Percentiles rank a stretch among this genome's conserved stretches.
Conservation (phyloP, 2,113 vertebrate genomes). For the Etheostoma cragini region DNA sequence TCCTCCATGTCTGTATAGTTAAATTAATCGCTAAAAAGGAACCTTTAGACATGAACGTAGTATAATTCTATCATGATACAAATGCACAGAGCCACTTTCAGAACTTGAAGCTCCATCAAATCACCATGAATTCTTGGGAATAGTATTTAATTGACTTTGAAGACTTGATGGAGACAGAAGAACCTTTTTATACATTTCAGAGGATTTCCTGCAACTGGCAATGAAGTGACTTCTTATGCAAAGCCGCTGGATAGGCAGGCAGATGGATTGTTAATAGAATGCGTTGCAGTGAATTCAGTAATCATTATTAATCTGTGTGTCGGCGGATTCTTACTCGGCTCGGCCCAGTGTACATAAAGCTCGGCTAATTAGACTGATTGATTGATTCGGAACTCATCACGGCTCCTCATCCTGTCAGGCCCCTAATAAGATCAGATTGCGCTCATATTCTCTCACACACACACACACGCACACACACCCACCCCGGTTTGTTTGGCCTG, state of each 20-base stretch:
- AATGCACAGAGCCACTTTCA: slow-evolving; percentile 7
- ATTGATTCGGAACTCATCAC: slow-evolving; percentile 77
- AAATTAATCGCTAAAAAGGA: not conserved
- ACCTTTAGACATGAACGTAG: not conserved
- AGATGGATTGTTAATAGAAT: slow-evolving; percentile 78
- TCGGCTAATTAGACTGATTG: slow-evolving; percentile 82
- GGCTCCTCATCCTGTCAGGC: slow-evolving; percentile 70
- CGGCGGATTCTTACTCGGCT: slow-evolving; percentile 71
- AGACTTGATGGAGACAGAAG: slow-evolving; percentile 43
- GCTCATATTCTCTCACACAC: slow-evolving; percentile 50
- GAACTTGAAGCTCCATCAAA: slow-evolving; percentile 43
- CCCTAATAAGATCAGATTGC: slow-evolving; percentile 77
- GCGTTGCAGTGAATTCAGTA: slow-evolving; percentile 77
- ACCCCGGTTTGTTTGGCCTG: slow-evolving; percentile 56
- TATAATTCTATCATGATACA: slow-evolving; percentile 8
- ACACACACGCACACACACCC: slow-evolving; percentile 11
- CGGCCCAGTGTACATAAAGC: slow-evolving; percentile 76
- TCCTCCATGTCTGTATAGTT: not conserved
- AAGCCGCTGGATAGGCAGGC: slow-evolving; percentile 54
- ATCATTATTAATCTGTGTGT: slow-evolving; percentile 82
- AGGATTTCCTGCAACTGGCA: slow-evolving; percentile 52
- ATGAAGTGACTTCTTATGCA: slow-evolving; percentile 53
- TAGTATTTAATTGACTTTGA: slow-evolving; percentile 52
- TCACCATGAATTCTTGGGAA: slow-evolving; percentile 39
- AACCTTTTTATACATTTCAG: slow-evolving; percentile 44